Conservation (phyloP, 1,140 invertebrate genomes). For the Drosophila gunungcola region DNA sequence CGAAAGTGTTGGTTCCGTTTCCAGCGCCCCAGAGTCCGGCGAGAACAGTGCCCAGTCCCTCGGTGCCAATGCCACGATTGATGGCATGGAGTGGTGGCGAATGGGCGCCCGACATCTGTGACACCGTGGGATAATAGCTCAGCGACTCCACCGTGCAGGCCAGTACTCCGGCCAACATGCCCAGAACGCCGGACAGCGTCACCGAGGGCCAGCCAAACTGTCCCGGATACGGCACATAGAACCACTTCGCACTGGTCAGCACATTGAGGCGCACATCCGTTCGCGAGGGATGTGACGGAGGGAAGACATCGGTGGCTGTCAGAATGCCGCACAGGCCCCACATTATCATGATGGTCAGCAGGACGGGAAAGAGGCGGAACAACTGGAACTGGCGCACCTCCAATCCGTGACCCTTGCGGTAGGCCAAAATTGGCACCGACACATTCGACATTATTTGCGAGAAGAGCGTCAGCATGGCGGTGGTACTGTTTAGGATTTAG, state of each 20-base stretch:
- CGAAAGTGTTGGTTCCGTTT: conserved; percentile 95
- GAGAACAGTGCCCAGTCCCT: conserved; percentile 93
- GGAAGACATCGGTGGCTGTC: conserved; percentile 89
- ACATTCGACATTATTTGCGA: conserved; percentile 92
- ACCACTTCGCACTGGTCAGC: conserved; percentile 91
- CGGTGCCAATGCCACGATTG: conserved; percentile 93
- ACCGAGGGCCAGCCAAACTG: conserved; percentile 95
- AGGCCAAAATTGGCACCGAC: conserved; percentile 88
- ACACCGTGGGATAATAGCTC: conserved; percentile 95
- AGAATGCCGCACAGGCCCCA: conserved; percentile 92
- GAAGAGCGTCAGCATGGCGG: conserved; percentile 91
- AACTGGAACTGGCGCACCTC: conserved; percentile 88
- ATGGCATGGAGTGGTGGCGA: conserved; percentile 94
- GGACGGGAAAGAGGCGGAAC: conserved; percentile 93
- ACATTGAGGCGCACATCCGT: conserved; percentile 92
- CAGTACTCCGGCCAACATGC: conserved; percentile 93
- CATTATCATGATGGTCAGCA: conserved; percentile 92
- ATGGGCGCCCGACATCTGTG: conserved; percentile 91
- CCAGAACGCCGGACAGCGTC: conserved; percentile 88
- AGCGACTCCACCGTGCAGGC: conserved; percentile 94
- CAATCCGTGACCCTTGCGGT: conserved; percentile 87
- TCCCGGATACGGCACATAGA: conserved; percentile 94
- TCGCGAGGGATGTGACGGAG: conserved; percentile 89
- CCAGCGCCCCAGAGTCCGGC: conserved; percentile 93
- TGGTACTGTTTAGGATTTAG: conserved; percentile 88